phyloP scores from a whole-genome alignment of 2,797 vertebrate species.

The Benthosema pterotum region DNA sequence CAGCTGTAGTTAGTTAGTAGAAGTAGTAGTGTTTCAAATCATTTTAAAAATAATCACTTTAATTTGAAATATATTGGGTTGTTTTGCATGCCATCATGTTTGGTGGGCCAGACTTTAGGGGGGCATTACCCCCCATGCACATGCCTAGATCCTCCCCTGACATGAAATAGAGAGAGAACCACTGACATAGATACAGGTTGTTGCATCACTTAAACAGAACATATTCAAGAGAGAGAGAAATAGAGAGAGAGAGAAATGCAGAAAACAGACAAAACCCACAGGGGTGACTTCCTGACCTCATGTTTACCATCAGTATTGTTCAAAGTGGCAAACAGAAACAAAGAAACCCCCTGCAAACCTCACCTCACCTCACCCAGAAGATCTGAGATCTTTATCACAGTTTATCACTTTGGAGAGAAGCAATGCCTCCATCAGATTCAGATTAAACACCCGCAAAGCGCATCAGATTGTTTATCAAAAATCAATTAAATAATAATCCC shows the following conservation, averaged over 20 bases:
- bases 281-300: conserved; percentile 77
- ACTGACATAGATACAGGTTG: not conserved
- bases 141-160: too few species aligned
- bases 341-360: conserved; percentile 52
- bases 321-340: conserved; percentile 54
- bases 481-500: too few species aligned
- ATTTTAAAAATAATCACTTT: too few species aligned
- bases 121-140: too few species aligned
- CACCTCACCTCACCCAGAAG: conserved; percentile 26
- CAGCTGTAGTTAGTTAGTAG: too few species aligned
- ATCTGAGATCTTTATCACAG: conserved; percentile 19
- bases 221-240: conserved; percentile 1
- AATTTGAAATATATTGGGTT: too few species aligned
- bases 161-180: conserved; percentile 1
- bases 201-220: too few species aligned
- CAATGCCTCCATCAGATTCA: conserved; percentile 4
- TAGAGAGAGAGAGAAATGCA: conserved; percentile 21
- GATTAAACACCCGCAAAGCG: conserved; percentile 5
- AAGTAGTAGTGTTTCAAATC: too few species aligned
- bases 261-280: conserved; percentile 30
- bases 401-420: conserved; percentile 50
- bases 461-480: too few species aligned
- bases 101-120: too few species aligned
- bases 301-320: conserved; percentile 54
- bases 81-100: too few species aligned